Base-by-base conservation (phyloP, 2,113 vertebrate species). In the Sardina pilchardus region DNA sequence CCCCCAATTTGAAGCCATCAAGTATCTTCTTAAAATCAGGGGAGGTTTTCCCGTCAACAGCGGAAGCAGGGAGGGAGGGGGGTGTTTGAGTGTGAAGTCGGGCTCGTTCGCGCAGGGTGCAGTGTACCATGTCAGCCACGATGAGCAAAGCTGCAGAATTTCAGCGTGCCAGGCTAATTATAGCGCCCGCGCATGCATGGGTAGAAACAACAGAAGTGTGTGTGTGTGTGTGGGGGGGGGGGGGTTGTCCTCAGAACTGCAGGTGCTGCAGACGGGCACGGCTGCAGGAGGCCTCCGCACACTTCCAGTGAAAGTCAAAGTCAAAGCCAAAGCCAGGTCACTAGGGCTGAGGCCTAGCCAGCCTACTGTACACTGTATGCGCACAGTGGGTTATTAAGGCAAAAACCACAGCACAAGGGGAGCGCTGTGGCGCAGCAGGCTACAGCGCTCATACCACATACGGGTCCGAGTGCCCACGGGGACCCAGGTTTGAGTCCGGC, bases 1-100 rank as follows among this genome's bases (percentile, higher is more conserved):
- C 39, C 3, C 81, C 81, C 75, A 82, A 16, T 83, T 82, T 44
- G 47, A 34, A 48, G 39, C 48, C 14, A 39, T 67, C 85, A 85
- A 85, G 42, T 78, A 78, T 87, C 71, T 78, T 78, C 71, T 71
- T 71, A 78, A 71, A 36, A 78, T 36, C 30, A 34, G 12, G 71
- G 71, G 71, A 16, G 30, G 71, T 34, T 78, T 78, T 12, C 48
- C 48, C 82, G 59, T 47, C n/a, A 71, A 48, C n/a, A 81, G 43
- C 30, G 30, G 9, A 81, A 43, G 53, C 71, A 36, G 42, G 80
- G 43, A n/a, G n/a, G n/a, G n/a, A n/a, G n/a, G n/a, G n/a, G n/a
- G n/a, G n/a, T n/a, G 39, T 80, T 56, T 86, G 82, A 50, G 78
- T 63, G 53, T 21, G 53, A 12, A 34, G 63, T 30, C 12, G 26